Conservation (phyloP, 2,888 invertebrate genomes). For the Ernsta delagoae region DNA sequence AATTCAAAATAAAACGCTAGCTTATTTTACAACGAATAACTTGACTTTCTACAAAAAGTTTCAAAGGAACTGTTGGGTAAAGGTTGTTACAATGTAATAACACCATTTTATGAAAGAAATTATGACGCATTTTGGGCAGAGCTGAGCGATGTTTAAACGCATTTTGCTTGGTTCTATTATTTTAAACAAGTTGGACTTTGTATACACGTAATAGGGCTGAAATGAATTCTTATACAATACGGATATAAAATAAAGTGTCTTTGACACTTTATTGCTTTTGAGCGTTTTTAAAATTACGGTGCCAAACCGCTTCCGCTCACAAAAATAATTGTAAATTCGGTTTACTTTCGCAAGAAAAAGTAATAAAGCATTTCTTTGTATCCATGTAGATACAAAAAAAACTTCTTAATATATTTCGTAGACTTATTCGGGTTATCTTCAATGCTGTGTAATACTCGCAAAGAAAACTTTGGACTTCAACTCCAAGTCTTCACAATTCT, state of each 20-base stretch:
- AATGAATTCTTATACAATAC: background rate
- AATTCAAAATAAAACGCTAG: background rate
- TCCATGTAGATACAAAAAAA: background rate
- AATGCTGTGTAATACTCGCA: background rate
- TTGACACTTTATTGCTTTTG: no score
- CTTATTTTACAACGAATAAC: conserved; percentile 5
- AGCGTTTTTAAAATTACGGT: background rate
- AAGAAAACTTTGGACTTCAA: conserved; percentile 4
- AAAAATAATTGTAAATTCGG: background rate
- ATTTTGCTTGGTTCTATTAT: background rate
- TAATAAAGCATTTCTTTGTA: background rate
- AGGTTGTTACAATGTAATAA: background rate
- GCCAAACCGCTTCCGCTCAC: background rate
- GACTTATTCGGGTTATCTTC: background rate
- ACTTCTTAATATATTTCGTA: background rate
- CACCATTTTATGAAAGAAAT: conserved; percentile 4
- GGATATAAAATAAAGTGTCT: no score
- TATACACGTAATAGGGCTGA: background rate
- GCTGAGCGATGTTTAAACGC: background rate
- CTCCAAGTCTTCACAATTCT: conserved; percentile 5
- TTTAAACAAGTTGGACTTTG: background rate
- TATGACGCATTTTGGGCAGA: background rate
- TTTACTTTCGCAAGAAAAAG: background rate
- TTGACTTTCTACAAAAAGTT: background rate
- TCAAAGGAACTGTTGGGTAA: background rate